These are phyloP conservation scores for Pseudomugil gertrudae DNA, from an alignment of 2,797 vertebrate species.

Conservation along the genomic window DNA sequence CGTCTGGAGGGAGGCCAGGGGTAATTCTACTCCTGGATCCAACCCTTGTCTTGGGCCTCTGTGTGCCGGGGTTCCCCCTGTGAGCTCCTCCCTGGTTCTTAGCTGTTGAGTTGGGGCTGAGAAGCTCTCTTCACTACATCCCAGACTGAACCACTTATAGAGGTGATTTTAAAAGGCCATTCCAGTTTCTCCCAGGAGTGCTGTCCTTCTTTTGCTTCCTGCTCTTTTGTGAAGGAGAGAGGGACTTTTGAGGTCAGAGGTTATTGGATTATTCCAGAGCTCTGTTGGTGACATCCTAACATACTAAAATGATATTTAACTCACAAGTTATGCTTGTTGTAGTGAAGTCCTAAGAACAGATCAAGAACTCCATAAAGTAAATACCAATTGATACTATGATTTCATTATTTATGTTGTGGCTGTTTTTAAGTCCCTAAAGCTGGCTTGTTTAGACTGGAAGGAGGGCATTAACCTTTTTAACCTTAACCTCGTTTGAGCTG, in stretches of 20 bases:
- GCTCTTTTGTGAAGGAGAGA: conserved; percentile 46
- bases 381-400: conserved; percentile 11
- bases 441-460: conserved; percentile 27
- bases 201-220: conserved; percentile 68
- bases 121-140: conserved; percentile 50
- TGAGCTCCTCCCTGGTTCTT: conserved; percentile 67
- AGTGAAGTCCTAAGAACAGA: background rate
- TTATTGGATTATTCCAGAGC: conserved; percentile 36
- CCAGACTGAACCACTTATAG: conserved; percentile 72
- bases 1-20: conserved; percentile 72
- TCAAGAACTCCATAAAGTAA: background rate
- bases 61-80: conserved; percentile 70
- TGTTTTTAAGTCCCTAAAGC: conserved; percentile 26
- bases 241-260: conserved; percentile 47
- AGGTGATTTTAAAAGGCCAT: conserved; percentile 69
- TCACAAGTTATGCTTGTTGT: conserved; percentile 19
- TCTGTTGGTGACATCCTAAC: conserved; percentile 18
- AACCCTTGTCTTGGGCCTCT: conserved; percentile 73
- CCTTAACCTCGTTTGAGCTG: conserved; percentile 39
- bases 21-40: conserved; percentile 74
- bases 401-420: conserved; percentile 36
- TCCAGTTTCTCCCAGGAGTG: conserved; percentile 64
- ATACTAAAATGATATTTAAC: conserved; percentile 17
- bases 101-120: conserved; percentile 45
- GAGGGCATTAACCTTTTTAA: conserved; percentile 34